Evolutionary conservation across 2,797 vertebrate genomes (phyloP), one percentile per base, ranked within the genome.

Genomic region (Anguilla marmorata): DNA sequence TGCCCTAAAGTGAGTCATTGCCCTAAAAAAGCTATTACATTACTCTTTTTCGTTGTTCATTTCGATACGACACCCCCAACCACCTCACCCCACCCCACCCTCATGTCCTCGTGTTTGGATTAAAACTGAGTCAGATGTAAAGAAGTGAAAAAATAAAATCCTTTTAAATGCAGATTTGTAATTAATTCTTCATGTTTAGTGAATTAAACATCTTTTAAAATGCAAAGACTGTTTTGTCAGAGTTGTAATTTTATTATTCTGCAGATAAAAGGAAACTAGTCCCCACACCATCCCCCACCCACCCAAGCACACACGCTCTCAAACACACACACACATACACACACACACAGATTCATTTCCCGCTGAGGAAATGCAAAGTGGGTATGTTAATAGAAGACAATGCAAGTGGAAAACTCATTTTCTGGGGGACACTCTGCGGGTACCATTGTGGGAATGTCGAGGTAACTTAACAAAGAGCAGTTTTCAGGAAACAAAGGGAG

Each of bases 141-240:
- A 88, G 89, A 24, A 56, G 86, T 66, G 89, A 87, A 91, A 79
- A 87, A 90, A 88, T 30, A 76, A 88, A 94, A 94, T n/a, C 94
- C 93, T 95, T 96, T 96, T 88, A 95, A 92, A 96, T 96, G 95
- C 91, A 96, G 94, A 95, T 97, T 92, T 93, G 89, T 96, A 96
- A 97, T 97, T 96, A 96, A 94, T 94, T 96, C 93, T 95, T 94
- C 94, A 92, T 95, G 94, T 95, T 96, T 93, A 93, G 92, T 91
- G 94, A 96, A 96, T 94, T 95, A 95, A 95, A 94, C 93, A 95
- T 93, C 93, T 93, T 91, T 92, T 90, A 90, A 90, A 95, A 92
- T 94, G 94, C 94, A 93, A 93, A 89, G 90, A 3, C n/a, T 8
- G 33, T 87, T 76, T 91, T 89, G 84, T 88, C 89, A 91, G 93